phyloP scores from a whole-genome alignment of 1,140 invertebrate genomes.

The Hydropsyche tenuis region DNA sequence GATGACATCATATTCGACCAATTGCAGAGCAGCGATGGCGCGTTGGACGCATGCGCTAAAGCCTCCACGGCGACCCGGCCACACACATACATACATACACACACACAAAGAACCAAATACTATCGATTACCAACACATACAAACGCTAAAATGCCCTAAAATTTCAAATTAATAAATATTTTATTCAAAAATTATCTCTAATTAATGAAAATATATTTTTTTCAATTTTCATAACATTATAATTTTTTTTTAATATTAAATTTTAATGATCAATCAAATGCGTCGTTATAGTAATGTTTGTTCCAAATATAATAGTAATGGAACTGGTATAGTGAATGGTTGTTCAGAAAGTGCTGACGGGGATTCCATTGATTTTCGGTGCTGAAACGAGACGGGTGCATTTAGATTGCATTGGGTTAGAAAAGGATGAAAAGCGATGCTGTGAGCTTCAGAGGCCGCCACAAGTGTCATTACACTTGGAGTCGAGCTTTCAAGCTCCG shows the following conservation, averaged over 20 bases:
- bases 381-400: constrained; percentile 16
- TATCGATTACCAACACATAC: constrained; percentile 31
- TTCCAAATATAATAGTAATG: too few species aligned
- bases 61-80: constrained; percentile 30
- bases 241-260: too few species aligned
- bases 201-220: too few species aligned
- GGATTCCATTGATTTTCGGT: constrained; percentile 47
- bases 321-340: background rate
- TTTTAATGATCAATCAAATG: too few species aligned
- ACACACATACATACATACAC: constrained; percentile 18
- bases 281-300: too few species aligned
- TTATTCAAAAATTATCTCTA: too few species aligned
- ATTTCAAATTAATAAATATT: too few species aligned
- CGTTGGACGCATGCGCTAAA: constrained; percentile 35
- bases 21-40: constrained; percentile 43
- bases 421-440: constrained; percentile 40
- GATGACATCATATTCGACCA: constrained; percentile 48
- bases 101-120: background rate
- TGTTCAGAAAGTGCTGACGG: constrained; percentile 2
- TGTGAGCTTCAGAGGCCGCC: constrained; percentile 30
- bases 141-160: background rate
- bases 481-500: constrained; percentile 21
- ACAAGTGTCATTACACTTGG: constrained; percentile 43
- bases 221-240: too few species aligned
- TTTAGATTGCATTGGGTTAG: background rate